Evolutionary conservation across 1,140 invertebrate species (phyloP).

Genomic region (Aphelenchoides fujianensis): DNA sequence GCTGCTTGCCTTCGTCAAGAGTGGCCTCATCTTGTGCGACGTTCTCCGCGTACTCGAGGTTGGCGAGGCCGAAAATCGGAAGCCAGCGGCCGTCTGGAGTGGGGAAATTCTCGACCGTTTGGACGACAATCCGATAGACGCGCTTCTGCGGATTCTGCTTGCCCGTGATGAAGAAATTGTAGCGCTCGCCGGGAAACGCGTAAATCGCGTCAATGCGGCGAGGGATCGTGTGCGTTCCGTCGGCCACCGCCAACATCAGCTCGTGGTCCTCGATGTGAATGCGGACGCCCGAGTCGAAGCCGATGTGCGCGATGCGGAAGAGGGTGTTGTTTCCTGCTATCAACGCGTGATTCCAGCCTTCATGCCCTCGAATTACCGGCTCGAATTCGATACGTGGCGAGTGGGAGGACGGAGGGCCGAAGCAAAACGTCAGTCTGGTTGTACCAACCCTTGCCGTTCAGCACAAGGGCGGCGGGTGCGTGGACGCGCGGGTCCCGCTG

Average conservation of each 20-base stretch:
- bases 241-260: neutral
- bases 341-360: no score
- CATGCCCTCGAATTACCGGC: no score
- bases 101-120: constrained; percentile 1
- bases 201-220: neutral
- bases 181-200: constrained; percentile 7
- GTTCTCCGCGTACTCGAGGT: neutral
- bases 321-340: neutral
- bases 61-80: constrained; percentile 6
- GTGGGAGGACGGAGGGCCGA: constrained; percentile 7
- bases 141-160: neutral
- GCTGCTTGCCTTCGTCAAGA: neutral
- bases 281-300: constrained; percentile 2
- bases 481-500: neutral
- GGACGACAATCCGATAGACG: constrained; percentile 10
- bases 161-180: constrained; percentile 9
- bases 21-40: neutral
- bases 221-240: constrained; percentile 6
- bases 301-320: constrained; percentile 9
- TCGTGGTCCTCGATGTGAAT: constrained; percentile 17
- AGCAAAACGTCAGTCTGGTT: constrained; percentile 13
- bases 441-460: constrained; percentile 19
- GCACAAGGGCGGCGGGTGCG: neutral
- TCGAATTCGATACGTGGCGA: neutral
- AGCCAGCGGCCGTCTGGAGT: neutral